Percentiles rank a stretch among this genome's conserved stretches.
Evolutionary conservation across 2,113 vertebrate species (phyloP).

Genomic region (Excalfactoria chinensis): DNA sequence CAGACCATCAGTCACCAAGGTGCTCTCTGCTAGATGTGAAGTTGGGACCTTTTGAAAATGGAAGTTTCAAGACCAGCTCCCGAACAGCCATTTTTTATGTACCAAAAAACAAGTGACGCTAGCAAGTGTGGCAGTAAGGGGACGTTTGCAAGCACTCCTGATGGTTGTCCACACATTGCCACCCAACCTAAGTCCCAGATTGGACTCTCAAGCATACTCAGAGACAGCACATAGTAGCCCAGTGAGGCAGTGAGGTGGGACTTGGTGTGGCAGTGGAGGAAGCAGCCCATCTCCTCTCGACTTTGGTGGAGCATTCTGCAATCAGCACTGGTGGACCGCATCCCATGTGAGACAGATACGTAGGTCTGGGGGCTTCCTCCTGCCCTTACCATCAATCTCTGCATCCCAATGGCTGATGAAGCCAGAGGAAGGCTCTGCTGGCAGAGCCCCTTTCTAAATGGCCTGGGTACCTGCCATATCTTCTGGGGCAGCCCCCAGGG

Average conservation of each 20-base stretch:
- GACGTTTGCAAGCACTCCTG: not conserved
- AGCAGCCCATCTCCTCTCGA: accelerated
- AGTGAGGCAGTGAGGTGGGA: accelerated
- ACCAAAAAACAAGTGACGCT: not conserved
- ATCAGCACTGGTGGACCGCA: accelerated
- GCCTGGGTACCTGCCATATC: not conserved
- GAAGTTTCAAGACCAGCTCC: not conserved
- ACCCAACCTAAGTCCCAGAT: not conserved
- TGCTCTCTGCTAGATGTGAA: not conserved
- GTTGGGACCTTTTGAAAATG: not conserved
- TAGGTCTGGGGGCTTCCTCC: not conserved
- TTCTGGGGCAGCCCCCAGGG: too few relatives aligned
- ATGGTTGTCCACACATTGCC: accelerated
- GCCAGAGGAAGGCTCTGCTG: not conserved
- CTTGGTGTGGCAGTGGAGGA: accelerated
- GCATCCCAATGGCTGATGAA: accelerated
- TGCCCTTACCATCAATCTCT: accelerated
- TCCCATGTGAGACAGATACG: accelerated
- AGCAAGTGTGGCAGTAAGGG: not conserved
- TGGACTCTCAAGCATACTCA: not conserved
- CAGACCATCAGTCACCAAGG: not conserved
- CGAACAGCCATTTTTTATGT: not conserved
- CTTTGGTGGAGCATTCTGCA: accelerated
- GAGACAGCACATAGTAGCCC: accelerated
- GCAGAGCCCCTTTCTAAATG: not conserved